Evolutionary conservation across 2,888 invertebrate species (phyloP).

Genomic region (Orchesellides sinensis): DNA sequence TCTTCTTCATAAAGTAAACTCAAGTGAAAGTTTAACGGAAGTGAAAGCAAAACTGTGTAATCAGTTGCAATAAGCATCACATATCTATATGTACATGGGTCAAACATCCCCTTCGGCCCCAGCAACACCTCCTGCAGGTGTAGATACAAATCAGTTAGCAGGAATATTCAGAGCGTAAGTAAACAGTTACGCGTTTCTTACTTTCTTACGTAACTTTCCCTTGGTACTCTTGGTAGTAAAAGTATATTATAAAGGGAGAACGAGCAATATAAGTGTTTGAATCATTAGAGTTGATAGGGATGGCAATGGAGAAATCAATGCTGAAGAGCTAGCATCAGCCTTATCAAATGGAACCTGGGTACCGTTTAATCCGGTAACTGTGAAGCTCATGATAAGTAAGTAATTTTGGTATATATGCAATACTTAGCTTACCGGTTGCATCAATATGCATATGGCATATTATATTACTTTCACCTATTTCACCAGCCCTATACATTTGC

Average conservation of each 20-base stretch:
- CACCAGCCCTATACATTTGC: not conserved
- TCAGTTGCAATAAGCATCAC: not conserved
- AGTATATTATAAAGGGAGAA: not conserved
- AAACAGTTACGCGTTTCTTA: not conserved
- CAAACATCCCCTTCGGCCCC: constrained; percentile 27
- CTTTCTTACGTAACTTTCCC: not conserved
- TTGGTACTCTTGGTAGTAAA: not conserved
- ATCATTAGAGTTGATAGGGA: constrained; percentile 78
- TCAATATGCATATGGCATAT: no score
- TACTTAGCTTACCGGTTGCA: no score
- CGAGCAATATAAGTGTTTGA: not conserved
- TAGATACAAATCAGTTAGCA: constrained; percentile 31
- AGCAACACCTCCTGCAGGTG: not conserved
- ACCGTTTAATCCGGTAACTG: constrained; percentile 98
- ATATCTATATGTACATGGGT: constrained; percentile 18
- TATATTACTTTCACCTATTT: no score
- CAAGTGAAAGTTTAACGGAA: not conserved
- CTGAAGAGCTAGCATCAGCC: constrained; percentile 92
- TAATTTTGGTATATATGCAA: not conserved
- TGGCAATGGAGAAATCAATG: constrained; percentile 90
- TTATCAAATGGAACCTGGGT: constrained; percentile 98
- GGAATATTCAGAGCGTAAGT: constrained; percentile 43
- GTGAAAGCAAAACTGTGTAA: not conserved
- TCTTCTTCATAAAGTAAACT: no score
- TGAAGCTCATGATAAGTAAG: constrained; percentile 89